Base-by-base conservation (phyloP, 2,113 vertebrate species). In the Ageneiosus marmoratus region DNA sequence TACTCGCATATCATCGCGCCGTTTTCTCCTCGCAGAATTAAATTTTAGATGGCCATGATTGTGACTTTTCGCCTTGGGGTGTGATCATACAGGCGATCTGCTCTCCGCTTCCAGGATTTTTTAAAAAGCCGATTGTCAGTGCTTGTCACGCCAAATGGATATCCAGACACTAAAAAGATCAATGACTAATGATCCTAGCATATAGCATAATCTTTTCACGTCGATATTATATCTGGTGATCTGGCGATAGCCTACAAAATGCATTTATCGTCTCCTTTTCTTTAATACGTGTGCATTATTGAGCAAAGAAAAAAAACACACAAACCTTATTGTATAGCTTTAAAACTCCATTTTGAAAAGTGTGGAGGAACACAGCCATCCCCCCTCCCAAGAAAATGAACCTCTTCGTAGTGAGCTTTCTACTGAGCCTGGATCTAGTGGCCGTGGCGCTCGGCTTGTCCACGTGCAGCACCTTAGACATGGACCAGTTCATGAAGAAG, bases 401-500 rank as follows among this genome's bases (percentile, higher is more conserved):
- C 94, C 93, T 92, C 93, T 96, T 93, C 89, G 89, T 97, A 62
- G 90, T 96, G 89, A 95, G 95, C 88, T 91, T 96, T 67, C 90
- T 98, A 60, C 93, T 98, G 84, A 91, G 95, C 86, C 88, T 98
- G 95, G 96, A 96, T 92, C 90, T 98, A 87, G 95, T 94, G 88
- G 88, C 95, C 11, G 95, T 96, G 91, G 95, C 96, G 88, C 90
- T 96, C 88, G 94, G 95, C 86, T 87, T 98, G 91, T 98, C 97
- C 91, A 98, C 97, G 89, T 99, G 98, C 95, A 98, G 96, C 92
- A 96, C 97, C 76, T 93, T 99, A 90, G 97, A 99, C 89, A 97
- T 98, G 95, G 96, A 98, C 58, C 96, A 98, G 93, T 98, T 99
- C 86, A 97, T 94, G 95, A 96, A 96, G 88, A 99, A 97, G 93